Base-by-base conservation (phyloP, 92 coral and sea anemone species). In the Isaurus tuberculatus region DNA sequence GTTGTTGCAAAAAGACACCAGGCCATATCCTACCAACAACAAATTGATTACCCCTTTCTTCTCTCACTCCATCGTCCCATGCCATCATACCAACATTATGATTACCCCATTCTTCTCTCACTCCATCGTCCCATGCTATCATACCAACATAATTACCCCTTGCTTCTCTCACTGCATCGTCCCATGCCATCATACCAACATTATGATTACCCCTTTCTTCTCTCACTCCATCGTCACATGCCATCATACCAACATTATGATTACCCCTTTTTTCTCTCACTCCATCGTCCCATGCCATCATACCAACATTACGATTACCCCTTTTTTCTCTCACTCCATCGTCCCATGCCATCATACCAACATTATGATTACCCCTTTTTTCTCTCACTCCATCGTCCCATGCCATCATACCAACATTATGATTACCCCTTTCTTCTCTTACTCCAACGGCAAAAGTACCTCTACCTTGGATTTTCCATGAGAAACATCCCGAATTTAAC, bases 401-500 rank as follows among this genome's bases (percentile, higher is more conserved):
- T 33, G 26, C 25, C 11, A n/a, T n/a, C n/a, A n/a, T n/a, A n/a
- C n/a, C n/a, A n/a, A 4, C 60, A 51, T 51, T 8, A 14, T 0
- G 6, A 20, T 29, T 70, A 16, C 5, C 0, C 8, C 13, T 30
- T 48, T 1, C 26, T 26, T 3, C 37, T 43, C 2, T 28, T 13
- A 74, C 7, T 22, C 80, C 81, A 75, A 75, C 66, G 10, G 68
- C 68, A 8, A 75, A 65, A 48, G 16, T 6, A 29, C 67, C 31
- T 53, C 5, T 36, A 19, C 32, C 68, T 11, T 25, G 49, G 6
- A 75, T 40, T 75, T 75, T 75, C 81, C 81, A 75, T 8, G 81
- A 75, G 66, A 23, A 33, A n/a, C 81, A n/a, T n/a, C 81, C 51
- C 0, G 23, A 20, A 22, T 2, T 4, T 19, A 55, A 75, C 7